Conservation (phyloP, 2,888 invertebrate genomes). For the Amphipoea lucens region DNA sequence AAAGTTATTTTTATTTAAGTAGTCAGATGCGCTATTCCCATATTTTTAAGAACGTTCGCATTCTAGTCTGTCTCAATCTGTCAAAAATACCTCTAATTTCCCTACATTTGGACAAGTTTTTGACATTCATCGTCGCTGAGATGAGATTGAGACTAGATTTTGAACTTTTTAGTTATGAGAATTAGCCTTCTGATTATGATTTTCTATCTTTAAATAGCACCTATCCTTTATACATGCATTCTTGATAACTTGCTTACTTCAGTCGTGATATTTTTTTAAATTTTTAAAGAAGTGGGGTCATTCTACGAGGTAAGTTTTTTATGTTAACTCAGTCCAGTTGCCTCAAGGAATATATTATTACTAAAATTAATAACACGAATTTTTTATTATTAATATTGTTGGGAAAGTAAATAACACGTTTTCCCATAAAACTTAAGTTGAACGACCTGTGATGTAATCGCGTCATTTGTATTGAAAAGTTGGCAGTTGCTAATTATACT, state of each 20-base stretch:
- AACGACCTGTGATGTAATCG: slow-evolving; percentile 62
- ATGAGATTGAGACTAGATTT: not conserved
- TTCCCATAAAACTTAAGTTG: slow-evolving; percentile 69
- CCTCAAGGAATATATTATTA: slow-evolving; percentile 48
- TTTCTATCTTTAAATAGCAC: not conserved
- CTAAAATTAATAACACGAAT: slow-evolving; percentile 53
- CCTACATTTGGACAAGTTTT: too few species aligned
- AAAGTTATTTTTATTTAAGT: not conserved
- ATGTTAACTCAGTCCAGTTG: slow-evolving; percentile 60
- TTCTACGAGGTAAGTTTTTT: slow-evolving; percentile 19
- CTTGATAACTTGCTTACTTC: not conserved
- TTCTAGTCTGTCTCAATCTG: not conserved
- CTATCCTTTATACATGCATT: not conserved
- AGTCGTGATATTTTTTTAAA: not conserved
- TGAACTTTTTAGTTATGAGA: not conserved
- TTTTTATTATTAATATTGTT: slow-evolving; percentile 68
- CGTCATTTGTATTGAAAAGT: slow-evolving; percentile 12
- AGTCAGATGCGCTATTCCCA: not conserved
- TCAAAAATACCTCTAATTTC: not conserved
- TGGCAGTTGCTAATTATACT: slow-evolving; percentile 6
- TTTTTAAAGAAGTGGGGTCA: not conserved
- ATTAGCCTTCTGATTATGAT: not conserved
- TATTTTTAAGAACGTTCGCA: not conserved
- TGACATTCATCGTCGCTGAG: not conserved
- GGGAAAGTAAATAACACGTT: slow-evolving; percentile 54